Base-by-base conservation (phyloP, 64 coral and sea anemone species). In the Acropora yongei region DNA sequence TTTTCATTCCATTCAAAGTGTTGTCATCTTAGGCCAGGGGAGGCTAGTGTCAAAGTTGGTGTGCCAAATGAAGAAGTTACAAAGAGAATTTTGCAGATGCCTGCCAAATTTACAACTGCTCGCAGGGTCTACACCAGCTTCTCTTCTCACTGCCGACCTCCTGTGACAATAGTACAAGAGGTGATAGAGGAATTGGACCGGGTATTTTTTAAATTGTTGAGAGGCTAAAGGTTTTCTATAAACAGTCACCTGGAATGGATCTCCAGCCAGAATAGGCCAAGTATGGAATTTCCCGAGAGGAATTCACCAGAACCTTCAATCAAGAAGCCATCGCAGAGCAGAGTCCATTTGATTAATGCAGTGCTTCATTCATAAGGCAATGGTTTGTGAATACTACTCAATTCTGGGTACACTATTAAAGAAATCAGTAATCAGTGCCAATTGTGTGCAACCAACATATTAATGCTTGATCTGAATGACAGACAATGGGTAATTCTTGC, bases 251-350 rank as follows among this genome's bases (percentile, higher is more conserved):
- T 72, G 45, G 44, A 20, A 72, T 72, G 61, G 83, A 86, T 49
- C 41, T 58, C 83, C 65, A 86, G 42, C 40, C 83, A 44, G 72
- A 86, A 51, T 87, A 74, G 84, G 66, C 68, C 49, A 87, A 40
- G 3, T 74, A 87, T 72, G 45, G 45, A 72, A 87, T 87, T 51
- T 74, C 68, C 84, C 84, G 73, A 72, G 66, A 87, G 41, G 84
- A 87, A 87, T 87, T 74, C 63, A 87, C 44, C 41, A 87, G 13
- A 73, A 55, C 12, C 73, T 75, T 87, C 84, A 73, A 87, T 87
- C 84, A 87, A 87, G 84, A 77, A 77, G 75, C 75, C 75, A 77
- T 77, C 49, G 75, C 75, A 77, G 75, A 77, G 75, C 75, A 77
- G 75, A 49, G 75, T 77, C 75, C 75, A 77, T 44, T 77, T 77